A percentile compares a stretch with the other conserved stretches of the same genome.
Evolutionary conservation across 2,888 invertebrate species (phyloP).

Genomic region (Elgonia sp.): DNA sequence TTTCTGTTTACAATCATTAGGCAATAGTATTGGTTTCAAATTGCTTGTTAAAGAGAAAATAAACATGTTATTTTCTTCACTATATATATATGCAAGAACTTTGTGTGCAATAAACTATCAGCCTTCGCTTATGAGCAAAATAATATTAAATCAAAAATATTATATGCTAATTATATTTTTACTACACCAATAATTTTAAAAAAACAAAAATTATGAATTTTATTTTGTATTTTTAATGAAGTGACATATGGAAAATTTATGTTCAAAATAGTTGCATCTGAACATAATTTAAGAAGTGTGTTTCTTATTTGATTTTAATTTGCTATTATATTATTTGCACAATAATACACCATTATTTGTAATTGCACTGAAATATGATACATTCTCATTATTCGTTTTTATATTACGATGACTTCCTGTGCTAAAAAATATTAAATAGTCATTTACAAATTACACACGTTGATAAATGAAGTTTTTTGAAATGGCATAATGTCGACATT

Average conservation of each 20-base stretch:
- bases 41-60: conserved; percentile 42
- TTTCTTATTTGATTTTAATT: background rate
- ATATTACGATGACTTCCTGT: too few relatives aligned
- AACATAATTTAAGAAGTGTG: background rate
- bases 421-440: too few relatives aligned
- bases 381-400: too few relatives aligned
- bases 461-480: too few relatives aligned
- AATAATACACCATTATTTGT: background rate
- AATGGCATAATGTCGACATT: too few relatives aligned
- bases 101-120: conserved; percentile 14
- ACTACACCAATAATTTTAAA: background rate
- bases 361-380: background rate
- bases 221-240: background rate
- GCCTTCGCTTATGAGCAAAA: conserved; percentile 18
- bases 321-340: background rate
- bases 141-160: conserved; percentile 16
- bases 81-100: conserved; percentile 5
- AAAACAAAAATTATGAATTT: background rate
- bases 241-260: background rate
- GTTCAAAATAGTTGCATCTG: background rate
- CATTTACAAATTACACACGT: too few relatives aligned
- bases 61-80: conserved; percentile 28
- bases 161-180: conserved; percentile 5
- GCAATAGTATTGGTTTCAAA: conserved; percentile 53
- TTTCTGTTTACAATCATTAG: conserved; percentile 27